phyloP scores from a whole-genome alignment of 2,113 vertebrate genomes.

The Coregonus clupeaformis region DNA sequence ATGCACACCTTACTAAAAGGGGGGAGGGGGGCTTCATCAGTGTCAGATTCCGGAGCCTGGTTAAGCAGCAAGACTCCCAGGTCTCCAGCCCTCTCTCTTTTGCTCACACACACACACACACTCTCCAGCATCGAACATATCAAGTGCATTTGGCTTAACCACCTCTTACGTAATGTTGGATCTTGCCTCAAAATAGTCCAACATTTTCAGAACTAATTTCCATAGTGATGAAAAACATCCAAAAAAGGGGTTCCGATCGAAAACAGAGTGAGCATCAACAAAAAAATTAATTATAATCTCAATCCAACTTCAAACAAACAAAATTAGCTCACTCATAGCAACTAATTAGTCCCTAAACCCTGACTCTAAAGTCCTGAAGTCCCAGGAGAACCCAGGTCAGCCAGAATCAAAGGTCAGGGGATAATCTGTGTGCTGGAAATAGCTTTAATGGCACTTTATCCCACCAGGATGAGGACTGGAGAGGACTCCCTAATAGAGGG shows the following conservation, averaged over 20 bases:
- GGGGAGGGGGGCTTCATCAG: neutral
- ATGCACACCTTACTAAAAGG: neutral
- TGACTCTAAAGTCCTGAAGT: too few relatives aligned
- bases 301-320: too few relatives aligned
- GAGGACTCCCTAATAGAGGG: constrained; percentile 65
- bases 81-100: too few relatives aligned
- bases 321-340: too few relatives aligned
- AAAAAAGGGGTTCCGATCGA: too few relatives aligned
- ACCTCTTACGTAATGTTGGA: too few relatives aligned
- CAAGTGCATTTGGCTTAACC: neutral
- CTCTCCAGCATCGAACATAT: neutral
- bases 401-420: constrained; percentile 63
- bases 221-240: too few relatives aligned
- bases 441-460: constrained; percentile 18
- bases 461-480: neutral
- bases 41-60: neutral
- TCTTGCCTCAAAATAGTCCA: too few relatives aligned
- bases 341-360: too few relatives aligned
- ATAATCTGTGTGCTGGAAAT: constrained; percentile 62
- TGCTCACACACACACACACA: neutral
- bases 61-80: constrained; percentile 12
- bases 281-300: too few relatives aligned
- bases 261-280: too few relatives aligned
- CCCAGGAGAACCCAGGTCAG: constrained; percentile 23
- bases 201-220: too few relatives aligned